These are phyloP conservation scores for Willisornis vidua DNA, from an alignment of 2,113 vertebrate species.

Conservation along the genomic window DNA sequence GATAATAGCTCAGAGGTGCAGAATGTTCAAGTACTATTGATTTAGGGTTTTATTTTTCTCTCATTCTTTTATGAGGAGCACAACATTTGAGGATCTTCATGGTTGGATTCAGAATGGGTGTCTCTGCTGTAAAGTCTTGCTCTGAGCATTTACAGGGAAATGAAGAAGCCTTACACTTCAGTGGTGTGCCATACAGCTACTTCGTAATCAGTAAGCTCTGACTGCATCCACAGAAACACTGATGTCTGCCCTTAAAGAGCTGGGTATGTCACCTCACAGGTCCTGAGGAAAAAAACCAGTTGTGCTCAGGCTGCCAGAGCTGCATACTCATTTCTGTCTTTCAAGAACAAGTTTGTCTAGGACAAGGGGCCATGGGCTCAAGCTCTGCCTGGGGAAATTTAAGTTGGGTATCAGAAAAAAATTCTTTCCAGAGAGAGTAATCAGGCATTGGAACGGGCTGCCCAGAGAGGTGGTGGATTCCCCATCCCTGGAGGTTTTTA, in stretches of 20 bases:
- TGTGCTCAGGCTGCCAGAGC: neutral
- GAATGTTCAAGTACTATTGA: neutral
- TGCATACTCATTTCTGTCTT: neutral
- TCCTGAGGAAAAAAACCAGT: neutral
- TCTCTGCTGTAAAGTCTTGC: neutral
- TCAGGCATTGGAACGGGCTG: too few relatives aligned
- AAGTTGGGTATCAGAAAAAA: too few relatives aligned
- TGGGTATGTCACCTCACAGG: neutral
- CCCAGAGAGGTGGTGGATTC: too few relatives aligned
- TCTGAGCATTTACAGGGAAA: neutral
- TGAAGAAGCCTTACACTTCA: neutral
- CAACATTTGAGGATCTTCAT: neutral
- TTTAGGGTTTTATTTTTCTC: neutral
- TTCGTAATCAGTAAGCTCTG: neutral
- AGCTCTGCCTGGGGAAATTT: too few relatives aligned
- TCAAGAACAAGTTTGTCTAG: neutral
- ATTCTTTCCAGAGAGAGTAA: too few relatives aligned
- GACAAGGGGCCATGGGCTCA: too few relatives aligned
- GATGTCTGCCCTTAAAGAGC: neutral
- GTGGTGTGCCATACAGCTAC: neutral
- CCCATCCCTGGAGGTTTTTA: too few relatives aligned
- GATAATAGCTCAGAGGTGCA: neutral
- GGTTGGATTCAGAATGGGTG: neutral
- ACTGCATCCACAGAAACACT: neutral
- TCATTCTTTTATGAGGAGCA: neutral